phyloP scores from a whole-genome alignment of 2,888 invertebrate genomes.

The Temnothorax ravouxi region DNA sequence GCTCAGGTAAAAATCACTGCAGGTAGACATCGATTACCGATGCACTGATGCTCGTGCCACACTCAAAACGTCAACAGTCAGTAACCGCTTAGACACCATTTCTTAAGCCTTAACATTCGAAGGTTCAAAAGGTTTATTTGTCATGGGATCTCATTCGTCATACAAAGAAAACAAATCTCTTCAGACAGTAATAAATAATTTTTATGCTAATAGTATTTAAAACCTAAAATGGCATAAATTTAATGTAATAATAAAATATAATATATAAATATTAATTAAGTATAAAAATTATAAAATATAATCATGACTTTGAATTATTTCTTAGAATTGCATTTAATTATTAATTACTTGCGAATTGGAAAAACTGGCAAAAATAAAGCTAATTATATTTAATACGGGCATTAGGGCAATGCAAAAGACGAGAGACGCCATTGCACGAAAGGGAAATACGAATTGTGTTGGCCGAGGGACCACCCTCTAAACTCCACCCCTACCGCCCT shows the following conservation, averaged over 20 bases:
- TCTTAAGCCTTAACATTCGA: background rate
- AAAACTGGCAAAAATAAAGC: background rate
- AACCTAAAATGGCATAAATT: background rate
- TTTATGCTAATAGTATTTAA: background rate
- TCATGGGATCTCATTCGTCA: background rate
- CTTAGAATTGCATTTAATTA: background rate
- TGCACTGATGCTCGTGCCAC: constrained; percentile 38
- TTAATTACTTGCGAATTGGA: constrained; percentile 1
- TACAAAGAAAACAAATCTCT: background rate
- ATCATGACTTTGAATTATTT: background rate
- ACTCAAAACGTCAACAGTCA: constrained; percentile 65
- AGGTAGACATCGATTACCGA: constrained; percentile 66
- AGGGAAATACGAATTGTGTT: constrained; percentile 64
- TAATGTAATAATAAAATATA: background rate
- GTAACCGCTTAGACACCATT: constrained; percentile 50
- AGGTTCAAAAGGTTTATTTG: background rate
- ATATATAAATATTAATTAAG: constrained; percentile 9
- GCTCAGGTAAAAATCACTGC: constrained; percentile 75
- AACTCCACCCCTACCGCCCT: constrained; percentile 68
- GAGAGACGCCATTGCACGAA: constrained; percentile 70
- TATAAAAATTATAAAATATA: background rate
- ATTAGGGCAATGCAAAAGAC: constrained; percentile 48
- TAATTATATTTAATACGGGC: constrained; percentile 51
- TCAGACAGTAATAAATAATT: background rate
- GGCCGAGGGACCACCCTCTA: constrained; percentile 68